Percentiles rank a stretch among this genome's conserved stretches.
These are phyloP conservation scores for Tethea ocularis DNA, from an alignment of 2,888 invertebrate genomes.

Conservation along the genomic window DNA sequence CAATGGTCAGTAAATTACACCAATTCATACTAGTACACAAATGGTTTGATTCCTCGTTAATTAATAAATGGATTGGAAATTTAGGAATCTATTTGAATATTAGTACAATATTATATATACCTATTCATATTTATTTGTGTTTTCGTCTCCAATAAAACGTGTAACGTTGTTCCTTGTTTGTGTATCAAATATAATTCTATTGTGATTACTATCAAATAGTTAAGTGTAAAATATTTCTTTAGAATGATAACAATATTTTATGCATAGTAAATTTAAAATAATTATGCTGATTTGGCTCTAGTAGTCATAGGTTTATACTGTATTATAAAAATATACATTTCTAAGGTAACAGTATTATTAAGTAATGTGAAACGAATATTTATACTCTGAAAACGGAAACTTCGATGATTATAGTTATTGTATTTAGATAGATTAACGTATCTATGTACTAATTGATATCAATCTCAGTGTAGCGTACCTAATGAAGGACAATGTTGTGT, in stretches of 20 bases:
- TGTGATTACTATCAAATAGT: constrained; percentile 57
- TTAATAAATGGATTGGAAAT: background rate
- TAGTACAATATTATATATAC: constrained; percentile 12
- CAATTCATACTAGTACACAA: background rate
- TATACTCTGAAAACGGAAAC: constrained; percentile 44
- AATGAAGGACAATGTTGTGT: constrained; percentile 50
- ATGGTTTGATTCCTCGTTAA: background rate
- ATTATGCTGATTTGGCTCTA: constrained; percentile 28
- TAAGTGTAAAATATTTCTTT: constrained; percentile 49
- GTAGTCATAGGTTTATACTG: constrained; percentile 33
- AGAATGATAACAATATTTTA: constrained; percentile 40
- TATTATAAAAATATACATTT: constrained; percentile 29
- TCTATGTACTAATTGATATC: constrained; percentile 52
- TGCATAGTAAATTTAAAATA: constrained; percentile 48
- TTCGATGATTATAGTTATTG: constrained; percentile 36
- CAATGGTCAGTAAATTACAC: background rate
- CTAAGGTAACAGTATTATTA: constrained; percentile 16
- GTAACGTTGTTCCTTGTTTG: constrained; percentile 45
- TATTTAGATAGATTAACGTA: constrained; percentile 39
- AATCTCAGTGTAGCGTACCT: constrained; percentile 48
- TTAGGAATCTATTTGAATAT: background rate
- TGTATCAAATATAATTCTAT: constrained; percentile 45
- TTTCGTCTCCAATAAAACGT: constrained; percentile 37
- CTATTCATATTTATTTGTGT: constrained; percentile 9
- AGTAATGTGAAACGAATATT: constrained; percentile 47